Evolutionary conservation across 1,140 invertebrate genomes (phyloP).

Genomic region (Saccostrea cuccullata): DNA sequence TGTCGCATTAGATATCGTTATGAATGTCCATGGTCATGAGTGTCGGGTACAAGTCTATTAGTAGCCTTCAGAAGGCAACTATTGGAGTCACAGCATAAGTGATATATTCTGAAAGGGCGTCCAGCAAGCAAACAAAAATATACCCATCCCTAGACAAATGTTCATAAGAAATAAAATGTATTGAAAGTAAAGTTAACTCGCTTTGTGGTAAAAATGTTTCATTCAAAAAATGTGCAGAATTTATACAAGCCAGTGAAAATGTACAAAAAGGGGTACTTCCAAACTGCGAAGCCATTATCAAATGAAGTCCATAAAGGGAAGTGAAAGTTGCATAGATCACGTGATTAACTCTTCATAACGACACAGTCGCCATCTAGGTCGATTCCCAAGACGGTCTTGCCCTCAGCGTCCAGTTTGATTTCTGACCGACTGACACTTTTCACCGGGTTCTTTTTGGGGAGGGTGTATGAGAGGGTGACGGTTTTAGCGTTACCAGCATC

Average conservation of each 20-base stretch:
- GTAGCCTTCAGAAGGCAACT: too few relatives aligned
- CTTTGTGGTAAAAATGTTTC: neutral
- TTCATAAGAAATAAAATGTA: too few relatives aligned
- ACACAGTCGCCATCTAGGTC: constrained; percentile 56
- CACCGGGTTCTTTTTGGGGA: constrained; percentile 50
- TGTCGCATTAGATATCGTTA: too few relatives aligned
- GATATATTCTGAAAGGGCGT: too few relatives aligned
- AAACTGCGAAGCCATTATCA: neutral
- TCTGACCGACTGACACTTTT: constrained; percentile 49
- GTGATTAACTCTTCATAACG: constrained; percentile 41
- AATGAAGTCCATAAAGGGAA: neutral
- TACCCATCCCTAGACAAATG: too few relatives aligned
- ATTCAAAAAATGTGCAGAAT: neutral
- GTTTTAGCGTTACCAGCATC: constrained; percentile 37
- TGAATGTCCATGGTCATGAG: too few relatives aligned
- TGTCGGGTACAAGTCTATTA: too few relatives aligned
- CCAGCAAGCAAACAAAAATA: too few relatives aligned
- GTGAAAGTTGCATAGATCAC: neutral
- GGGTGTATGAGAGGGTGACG: constrained; percentile 15
- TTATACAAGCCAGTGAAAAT: neutral
- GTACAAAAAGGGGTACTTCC: neutral
- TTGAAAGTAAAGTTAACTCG: too few relatives aligned
- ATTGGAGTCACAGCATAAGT: too few relatives aligned
- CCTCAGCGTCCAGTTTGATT: constrained; percentile 47
- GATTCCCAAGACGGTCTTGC: constrained; percentile 48